A percentile compares a stretch with the other conserved stretches of the same genome.
Evolutionary conservation across 2,888 invertebrate genomes (phyloP).

Genomic region (Balanococcus diminutus): DNA sequence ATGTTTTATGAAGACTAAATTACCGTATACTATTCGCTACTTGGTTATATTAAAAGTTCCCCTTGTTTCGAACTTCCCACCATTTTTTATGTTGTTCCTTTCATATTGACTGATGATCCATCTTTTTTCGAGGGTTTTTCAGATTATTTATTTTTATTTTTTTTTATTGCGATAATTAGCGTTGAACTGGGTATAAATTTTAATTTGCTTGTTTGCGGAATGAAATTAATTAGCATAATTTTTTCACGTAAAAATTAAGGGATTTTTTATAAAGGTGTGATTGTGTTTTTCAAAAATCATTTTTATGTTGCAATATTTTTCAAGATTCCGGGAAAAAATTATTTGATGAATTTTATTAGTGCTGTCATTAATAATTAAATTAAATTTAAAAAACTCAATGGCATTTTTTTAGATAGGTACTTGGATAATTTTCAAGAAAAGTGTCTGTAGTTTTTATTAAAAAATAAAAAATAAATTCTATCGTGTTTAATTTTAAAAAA

Average conservation of each 20-base stretch:
- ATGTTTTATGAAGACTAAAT: slow-evolving; percentile 51
- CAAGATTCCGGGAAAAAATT: too few species aligned
- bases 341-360: too few species aligned
- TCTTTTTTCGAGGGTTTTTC: slow-evolving; percentile 16
- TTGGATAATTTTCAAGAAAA: too few species aligned
- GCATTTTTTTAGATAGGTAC: too few species aligned
- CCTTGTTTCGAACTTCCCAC: slow-evolving; percentile 44
- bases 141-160: slow-evolving; percentile 8
- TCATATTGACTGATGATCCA: slow-evolving; percentile 36
- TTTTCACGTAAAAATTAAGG: background rate
- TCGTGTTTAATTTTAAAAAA: too few species aligned
- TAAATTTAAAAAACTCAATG: too few species aligned
- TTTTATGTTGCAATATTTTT: too few species aligned
- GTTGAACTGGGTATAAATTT: background rate
- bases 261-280: too few species aligned
- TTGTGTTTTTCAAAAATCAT: too few species aligned
- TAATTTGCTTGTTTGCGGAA: background rate
- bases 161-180: background rate
- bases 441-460: too few species aligned
- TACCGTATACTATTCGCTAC: slow-evolving; percentile 48
- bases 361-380: too few species aligned
- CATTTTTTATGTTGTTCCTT: slow-evolving; percentile 39
- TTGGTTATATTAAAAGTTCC: slow-evolving; percentile 48
- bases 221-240: slow-evolving; percentile 4
- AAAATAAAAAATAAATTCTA: too few species aligned